Percentiles rank a stretch among this genome's conserved stretches.
phyloP scores from a whole-genome alignment of 2,888 invertebrate genomes.

The Chaetoderma sp. region DNA sequence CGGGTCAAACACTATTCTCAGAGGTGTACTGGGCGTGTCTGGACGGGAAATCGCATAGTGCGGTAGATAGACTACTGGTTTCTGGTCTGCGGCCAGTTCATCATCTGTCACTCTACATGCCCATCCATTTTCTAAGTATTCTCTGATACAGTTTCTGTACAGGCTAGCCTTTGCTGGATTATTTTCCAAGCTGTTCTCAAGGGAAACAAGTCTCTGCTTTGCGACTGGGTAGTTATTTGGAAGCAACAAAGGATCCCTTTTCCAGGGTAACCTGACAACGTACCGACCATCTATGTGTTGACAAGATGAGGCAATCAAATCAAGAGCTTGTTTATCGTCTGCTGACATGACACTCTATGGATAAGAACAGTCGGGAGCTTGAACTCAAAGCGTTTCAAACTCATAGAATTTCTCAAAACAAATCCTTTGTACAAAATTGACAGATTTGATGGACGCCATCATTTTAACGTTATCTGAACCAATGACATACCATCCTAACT shows the following conservation, averaged over 20 bases:
- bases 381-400: slow-evolving; percentile 12
- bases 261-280: slow-evolving; percentile 11
- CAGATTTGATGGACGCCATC: neutral
- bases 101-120: neutral
- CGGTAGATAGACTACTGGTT: slow-evolving; percentile 11
- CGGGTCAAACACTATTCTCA: slow-evolving; percentile 20
- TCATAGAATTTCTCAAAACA: slow-evolving; percentile 11
- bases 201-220: slow-evolving; percentile 4
- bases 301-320: neutral
- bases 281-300: slow-evolving; percentile 1
- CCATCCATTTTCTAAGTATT: slow-evolving; percentile 11
- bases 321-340: neutral
- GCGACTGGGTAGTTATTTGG: slow-evolving; percentile 14
- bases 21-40: slow-evolving; percentile 11
- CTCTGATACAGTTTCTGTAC: slow-evolving; percentile 2
- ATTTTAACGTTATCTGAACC: slow-evolving; percentile 10
- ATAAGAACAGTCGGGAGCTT: slow-evolving; percentile 8
- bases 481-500: slow-evolving; percentile 17
- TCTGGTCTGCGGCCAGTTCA: neutral
- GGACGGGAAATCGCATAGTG: slow-evolving; percentile 19
- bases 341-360: neutral
- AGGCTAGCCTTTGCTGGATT: slow-evolving; percentile 5
- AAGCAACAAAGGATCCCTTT: slow-evolving; percentile 4
- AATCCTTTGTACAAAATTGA: slow-evolving; percentile 13
- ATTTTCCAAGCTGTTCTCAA: slow-evolving; percentile 11